phyloP scores from a whole-genome alignment of 2,113 vertebrate genomes.

The Coptodon bakossiorum region DNA sequence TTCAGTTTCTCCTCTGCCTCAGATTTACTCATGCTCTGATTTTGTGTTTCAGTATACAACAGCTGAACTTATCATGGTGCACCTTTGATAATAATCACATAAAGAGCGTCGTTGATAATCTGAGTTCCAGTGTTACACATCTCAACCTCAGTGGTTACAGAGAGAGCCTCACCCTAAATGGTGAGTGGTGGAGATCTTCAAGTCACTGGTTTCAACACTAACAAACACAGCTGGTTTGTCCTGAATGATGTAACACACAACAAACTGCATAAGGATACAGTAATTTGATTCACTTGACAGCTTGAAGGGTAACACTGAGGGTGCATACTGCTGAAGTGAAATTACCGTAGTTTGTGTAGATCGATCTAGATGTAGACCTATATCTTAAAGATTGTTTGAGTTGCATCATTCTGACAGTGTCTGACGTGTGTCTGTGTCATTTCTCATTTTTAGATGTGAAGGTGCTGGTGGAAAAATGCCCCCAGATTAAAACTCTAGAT shows the following conservation, averaged over 20 bases:
- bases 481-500: conserved; percentile 78
- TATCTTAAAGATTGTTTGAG: background rate
- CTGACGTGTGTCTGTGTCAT: background rate
- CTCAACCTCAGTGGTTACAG: conserved; percentile 95
- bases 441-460: conserved; percentile 75
- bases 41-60: conserved; percentile 67
- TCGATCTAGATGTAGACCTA: background rate
- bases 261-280: background rate
- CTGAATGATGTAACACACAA: fast-evolving
- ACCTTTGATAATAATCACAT: conserved; percentile 79
- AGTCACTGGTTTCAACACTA: background rate
- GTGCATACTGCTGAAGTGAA: background rate
- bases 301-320: background rate
- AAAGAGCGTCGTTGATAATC: conserved; percentile 64
- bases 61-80: conserved; percentile 92
- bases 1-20: background rate
- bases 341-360: background rate
- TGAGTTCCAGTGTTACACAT: conserved; percentile 71
- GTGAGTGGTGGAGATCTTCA: conserved; percentile 53
- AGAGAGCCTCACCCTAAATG: conserved; percentile 78
- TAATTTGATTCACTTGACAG: background rate
- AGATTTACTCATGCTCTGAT: background rate
- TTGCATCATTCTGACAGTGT: background rate
- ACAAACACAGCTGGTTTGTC: background rate
- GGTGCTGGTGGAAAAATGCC: conserved; percentile 79